Evolutionary conservation across 2,888 invertebrate genomes (phyloP).

Genomic region (Omphaloscelis lunosa): DNA sequence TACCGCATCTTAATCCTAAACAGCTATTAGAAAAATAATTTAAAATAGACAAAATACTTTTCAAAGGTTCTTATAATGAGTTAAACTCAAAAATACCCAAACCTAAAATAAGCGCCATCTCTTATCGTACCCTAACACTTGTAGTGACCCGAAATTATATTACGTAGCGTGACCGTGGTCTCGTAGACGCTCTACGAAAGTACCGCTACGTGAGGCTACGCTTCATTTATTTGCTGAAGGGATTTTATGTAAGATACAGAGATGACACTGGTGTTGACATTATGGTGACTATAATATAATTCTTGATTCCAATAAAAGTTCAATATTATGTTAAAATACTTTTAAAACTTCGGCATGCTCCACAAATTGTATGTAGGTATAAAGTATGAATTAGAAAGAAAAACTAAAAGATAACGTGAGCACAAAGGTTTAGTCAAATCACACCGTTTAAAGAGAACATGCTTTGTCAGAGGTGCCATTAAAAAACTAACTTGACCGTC

Average conservation of each 20-base stretch:
- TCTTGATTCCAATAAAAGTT: not conserved
- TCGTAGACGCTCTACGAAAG: slow-evolving; percentile 21
- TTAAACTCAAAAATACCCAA: not conserved
- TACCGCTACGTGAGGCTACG: not conserved
- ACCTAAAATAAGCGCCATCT: slow-evolving; percentile 52
- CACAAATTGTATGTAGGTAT: not conserved
- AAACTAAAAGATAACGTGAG: not conserved
- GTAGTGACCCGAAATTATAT: not conserved
- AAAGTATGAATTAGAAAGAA: not conserved
- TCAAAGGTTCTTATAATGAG: no score
- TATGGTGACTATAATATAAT: no score
- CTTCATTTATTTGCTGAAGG: not conserved
- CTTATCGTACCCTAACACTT: not conserved
- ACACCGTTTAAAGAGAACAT: not conserved
- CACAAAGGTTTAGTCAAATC: not conserved
- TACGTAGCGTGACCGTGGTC: not conserved
- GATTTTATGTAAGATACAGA: not conserved
- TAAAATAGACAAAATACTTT: not conserved
- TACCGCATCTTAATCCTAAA: not conserved
- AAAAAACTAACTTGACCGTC: not conserved
- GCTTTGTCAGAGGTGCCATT: not conserved
- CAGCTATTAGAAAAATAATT: not conserved
- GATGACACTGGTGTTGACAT: slow-evolving; percentile 29
- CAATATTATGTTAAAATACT: not conserved
- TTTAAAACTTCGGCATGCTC: not conserved